Evolutionary conservation across 2,888 invertebrate genomes (phyloP).

Genomic region (Osmoderma eremita): DNA sequence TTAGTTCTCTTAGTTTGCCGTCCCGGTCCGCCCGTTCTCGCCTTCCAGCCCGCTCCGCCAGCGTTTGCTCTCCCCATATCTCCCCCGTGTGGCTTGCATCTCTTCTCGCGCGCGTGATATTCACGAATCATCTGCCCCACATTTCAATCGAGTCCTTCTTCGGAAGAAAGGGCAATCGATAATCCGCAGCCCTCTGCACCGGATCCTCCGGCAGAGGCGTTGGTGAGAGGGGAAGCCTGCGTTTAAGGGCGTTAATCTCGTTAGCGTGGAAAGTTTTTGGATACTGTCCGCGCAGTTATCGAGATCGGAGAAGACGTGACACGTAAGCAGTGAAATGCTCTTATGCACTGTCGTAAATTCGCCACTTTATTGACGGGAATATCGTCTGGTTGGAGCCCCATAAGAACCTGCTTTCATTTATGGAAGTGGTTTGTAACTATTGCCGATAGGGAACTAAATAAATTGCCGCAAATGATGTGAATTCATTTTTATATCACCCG

Average conservation of each 20-base stretch:
- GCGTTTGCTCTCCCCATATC: background rate
- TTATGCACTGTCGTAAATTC: conserved; percentile 38
- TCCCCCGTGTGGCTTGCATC: background rate
- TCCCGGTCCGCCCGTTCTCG: background rate
- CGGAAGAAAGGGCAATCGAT: conserved; percentile 37
- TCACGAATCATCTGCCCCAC: conserved; percentile 4
- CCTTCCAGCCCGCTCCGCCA: background rate
- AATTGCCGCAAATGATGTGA: too few relatives aligned
- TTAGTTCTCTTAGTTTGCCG: conserved; percentile 28
- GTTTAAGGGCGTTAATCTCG: background rate
- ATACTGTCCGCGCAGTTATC: conserved; percentile 31
- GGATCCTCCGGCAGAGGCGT: conserved; percentile 3
- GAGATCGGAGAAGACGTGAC: conserved; percentile 34
- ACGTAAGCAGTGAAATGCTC: conserved; percentile 14
- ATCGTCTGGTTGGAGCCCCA: conserved; percentile 20
- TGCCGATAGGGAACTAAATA: too few relatives aligned
- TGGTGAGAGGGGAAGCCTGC: background rate
- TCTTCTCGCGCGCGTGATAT: background rate
- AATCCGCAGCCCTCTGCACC: conserved; percentile 3
- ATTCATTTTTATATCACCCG: too few relatives aligned
- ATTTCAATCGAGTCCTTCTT: conserved; percentile 39
- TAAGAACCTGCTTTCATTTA: conserved; percentile 42
- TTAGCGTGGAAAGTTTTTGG: conserved; percentile 13
- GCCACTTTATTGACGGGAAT: conserved; percentile 40
- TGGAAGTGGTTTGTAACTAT: conserved; percentile 26